These are phyloP conservation scores for Oceanodroma tethys DNA, from an alignment of 2,113 vertebrate genomes.

Conservation along the genomic window DNA sequence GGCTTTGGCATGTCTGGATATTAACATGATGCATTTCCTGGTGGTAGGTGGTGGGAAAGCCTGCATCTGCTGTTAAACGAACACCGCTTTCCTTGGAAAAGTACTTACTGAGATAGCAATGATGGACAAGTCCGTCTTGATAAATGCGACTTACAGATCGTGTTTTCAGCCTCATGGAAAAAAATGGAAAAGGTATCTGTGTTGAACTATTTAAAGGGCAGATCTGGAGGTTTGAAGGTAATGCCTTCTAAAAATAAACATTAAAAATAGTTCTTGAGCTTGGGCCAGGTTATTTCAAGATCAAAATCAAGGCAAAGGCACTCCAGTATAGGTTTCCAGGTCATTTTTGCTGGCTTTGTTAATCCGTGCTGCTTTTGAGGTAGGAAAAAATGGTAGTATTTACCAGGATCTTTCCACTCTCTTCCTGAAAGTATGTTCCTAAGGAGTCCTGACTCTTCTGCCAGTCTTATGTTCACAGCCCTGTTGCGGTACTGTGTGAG, in stretches of 20 bases:
- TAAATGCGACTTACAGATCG: neutral
- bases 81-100: slow-evolving; percentile 22
- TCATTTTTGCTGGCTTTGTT: neutral
- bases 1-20: slow-evolving; percentile 35
- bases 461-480: neutral
- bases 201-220: neutral
- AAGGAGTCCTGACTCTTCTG: neutral
- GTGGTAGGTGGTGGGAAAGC: slow-evolving; percentile 28
- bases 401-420: neutral
- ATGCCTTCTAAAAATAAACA: slow-evolving; percentile 25
- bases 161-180: neutral
- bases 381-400: neutral
- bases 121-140: slow-evolving; percentile 13
- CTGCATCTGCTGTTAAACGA: neutral
- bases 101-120: neutral
- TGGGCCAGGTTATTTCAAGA: slow-evolving; percentile 26
- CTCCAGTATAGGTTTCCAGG: neutral
- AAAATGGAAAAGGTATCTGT: neutral
- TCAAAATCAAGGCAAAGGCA: slow-evolving; percentile 13
- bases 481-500: neutral
- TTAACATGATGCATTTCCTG: neutral
- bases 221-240: slow-evolving; percentile 11
- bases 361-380: neutral
- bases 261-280: neutral
- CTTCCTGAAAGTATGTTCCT: neutral